Evolutionary conservation across 2,797 vertebrate genomes (phyloP).

Genomic region (Sebastes flavidus): DNA sequence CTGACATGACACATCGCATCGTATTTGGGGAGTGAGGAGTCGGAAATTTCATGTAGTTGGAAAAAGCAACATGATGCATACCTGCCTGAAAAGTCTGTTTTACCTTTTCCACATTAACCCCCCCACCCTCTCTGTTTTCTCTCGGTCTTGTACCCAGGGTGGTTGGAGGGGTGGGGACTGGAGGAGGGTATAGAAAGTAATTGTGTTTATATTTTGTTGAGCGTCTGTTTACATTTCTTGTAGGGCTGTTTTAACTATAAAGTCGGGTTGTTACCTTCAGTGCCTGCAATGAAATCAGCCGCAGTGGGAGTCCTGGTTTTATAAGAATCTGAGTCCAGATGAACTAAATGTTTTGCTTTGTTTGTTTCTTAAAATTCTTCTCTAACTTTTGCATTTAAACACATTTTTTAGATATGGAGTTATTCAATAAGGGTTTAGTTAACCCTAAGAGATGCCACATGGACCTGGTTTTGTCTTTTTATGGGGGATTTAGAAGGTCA

Average conservation of each 20-base stretch:
- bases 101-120: conserved; percentile 63
- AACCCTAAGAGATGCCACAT: not conserved
- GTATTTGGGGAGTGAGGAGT: conserved; percentile 47
- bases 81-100: conserved; percentile 62
- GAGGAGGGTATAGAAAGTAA: conserved; percentile 37
- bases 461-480: too few relatives aligned
- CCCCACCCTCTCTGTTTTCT: conserved; percentile 15
- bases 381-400: not conserved
- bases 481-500: too few relatives aligned
- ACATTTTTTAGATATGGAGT: not conserved
- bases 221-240: conserved; percentile 68
- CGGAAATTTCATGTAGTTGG: conserved; percentile 72
- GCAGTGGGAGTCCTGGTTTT: not conserved
- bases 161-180: conserved; percentile 3
- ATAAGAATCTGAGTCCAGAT: not conserved
- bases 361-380: not conserved
- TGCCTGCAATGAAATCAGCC: not conserved
- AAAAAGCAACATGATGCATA: conserved; percentile 73
- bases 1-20: conserved; percentile 40
- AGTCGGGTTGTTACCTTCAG: conserved; percentile 28
- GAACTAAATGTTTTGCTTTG: not conserved
- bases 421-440: not conserved
- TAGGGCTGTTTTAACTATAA: conserved; percentile 55
- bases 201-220: conserved; percentile 71
- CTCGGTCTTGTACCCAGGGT: conserved; percentile 19